Conservation (phyloP, 2,888 invertebrate species). For the Nesidiocoris tenuis region DNA sequence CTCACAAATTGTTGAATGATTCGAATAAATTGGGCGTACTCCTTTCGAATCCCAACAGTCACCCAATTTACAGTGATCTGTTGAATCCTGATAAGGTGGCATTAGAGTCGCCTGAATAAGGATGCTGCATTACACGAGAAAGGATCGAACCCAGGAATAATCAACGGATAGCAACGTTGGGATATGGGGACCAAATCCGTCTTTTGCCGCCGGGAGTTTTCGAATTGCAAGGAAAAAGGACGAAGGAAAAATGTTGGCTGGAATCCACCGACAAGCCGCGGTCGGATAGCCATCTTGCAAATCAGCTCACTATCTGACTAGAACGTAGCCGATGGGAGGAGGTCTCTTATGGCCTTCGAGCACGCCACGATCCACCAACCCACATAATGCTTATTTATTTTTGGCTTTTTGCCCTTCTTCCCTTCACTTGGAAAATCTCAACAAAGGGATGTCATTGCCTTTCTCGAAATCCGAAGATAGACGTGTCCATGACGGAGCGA, state of each 20-base stretch:
- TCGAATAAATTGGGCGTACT: too few relatives aligned
- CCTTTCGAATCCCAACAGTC: too few relatives aligned
- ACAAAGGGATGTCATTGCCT: not conserved
- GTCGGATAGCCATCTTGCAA: slow-evolving; percentile 33
- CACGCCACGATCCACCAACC: slow-evolving; percentile 27
- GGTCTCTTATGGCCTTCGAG: slow-evolving; percentile 20
- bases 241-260: not conserved
- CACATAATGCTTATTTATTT: slow-evolving; percentile 33
- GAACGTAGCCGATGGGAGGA: not conserved
- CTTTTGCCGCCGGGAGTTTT: not conserved
- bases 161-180: not conserved
- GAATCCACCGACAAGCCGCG: not conserved
- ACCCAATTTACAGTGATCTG: too few relatives aligned
- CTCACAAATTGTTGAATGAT: too few relatives aligned
- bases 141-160: not conserved
- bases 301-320: slow-evolving; percentile 28
- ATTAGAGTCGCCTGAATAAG: too few relatives aligned
- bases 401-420: not conserved
- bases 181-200: not conserved
- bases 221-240: not conserved
- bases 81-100: too few relatives aligned
- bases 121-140: not conserved
- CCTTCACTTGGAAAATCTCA: not conserved
- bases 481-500: too few relatives aligned
- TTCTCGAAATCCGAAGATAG: too few relatives aligned